Evolutionary conservation across 1,140 invertebrate genomes (phyloP).

Genomic region (Augochlora pura): DNA sequence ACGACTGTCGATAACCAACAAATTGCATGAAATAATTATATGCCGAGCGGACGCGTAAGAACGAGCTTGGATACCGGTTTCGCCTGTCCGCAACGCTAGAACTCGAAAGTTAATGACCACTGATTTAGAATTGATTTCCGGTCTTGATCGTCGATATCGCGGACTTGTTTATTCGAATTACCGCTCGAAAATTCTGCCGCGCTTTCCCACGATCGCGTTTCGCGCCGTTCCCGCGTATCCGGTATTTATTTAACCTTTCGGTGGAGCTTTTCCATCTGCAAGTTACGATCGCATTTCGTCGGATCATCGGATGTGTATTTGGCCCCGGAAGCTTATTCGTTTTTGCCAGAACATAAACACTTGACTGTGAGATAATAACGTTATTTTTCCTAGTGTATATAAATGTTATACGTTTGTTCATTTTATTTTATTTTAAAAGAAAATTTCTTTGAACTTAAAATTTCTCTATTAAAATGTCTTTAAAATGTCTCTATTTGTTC

Average conservation of each 20-base stretch:
- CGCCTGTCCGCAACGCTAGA: too few relatives aligned
- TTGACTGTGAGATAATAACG: too few relatives aligned
- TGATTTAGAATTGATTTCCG: slow-evolving; percentile 17
- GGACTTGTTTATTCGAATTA: not conserved
- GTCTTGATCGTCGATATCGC: not conserved
- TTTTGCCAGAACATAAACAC: too few relatives aligned
- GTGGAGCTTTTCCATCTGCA: not conserved
- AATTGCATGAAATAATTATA: slow-evolving; percentile 11
- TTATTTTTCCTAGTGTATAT: too few relatives aligned
- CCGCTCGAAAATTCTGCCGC: not conserved
- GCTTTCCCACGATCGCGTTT: slow-evolving; percentile 7
- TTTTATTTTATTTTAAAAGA: too few relatives aligned
- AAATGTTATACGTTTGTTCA: too few relatives aligned
- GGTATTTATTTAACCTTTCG: not conserved
- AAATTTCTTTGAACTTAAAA: too few relatives aligned
- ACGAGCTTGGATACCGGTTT: slow-evolving; percentile 5
- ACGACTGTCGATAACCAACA: not conserved
- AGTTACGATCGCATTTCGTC: not conserved
- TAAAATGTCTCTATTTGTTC: too few relatives aligned
- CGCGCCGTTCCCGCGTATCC: not conserved
- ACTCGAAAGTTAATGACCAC: not conserved
- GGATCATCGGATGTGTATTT: too few relatives aligned
- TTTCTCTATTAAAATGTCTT: too few relatives aligned
- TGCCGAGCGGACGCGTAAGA: not conserved
- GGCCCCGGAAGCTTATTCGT: too few relatives aligned